Base-by-base conservation (phyloP, 2,797 vertebrate genomes). In the Periophthalmus magnuspinnatus region DNA sequence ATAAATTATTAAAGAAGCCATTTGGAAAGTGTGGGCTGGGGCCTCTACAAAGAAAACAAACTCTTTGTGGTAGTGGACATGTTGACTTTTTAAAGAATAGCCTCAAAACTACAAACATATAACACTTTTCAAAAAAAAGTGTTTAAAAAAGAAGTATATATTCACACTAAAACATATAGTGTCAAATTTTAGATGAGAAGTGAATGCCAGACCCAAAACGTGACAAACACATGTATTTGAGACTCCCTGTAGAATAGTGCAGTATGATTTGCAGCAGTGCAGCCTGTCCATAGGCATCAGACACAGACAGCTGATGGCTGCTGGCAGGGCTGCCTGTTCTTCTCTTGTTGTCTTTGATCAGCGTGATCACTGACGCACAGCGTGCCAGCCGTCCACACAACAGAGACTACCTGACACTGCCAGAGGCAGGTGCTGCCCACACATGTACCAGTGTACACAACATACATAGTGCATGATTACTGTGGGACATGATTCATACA, bases 341-440 rank as follows among this genome's bases (percentile, higher is more conserved):
- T 93, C 91, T 94, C 86, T 90, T 91, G 89, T 90, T 93, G 93
- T 85, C 93, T 94, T 93, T 95, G 94, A 95, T 95, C 92, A 92
- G 84, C 88, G 89, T 79, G 93, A 94, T 94, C 89, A 92, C 90
- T 91, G 91, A 92, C 85, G 83, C 78, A 84, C 71, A 71, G 75
- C 50, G 55, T 83, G 90, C 84, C 88, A 80, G 84, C 86, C 83
- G 86, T 76, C 72, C 77, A 77, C 76, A 77, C 67, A 67, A 60
- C 61, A 28, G 70, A 68, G 67, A 76, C 70, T 78, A 82, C 78
- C 82, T 84, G 84, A 84, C 75, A 81, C 59, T 54, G 48, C 70
- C 69, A 80, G 69, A 48, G 79, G 77, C 69, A 73, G 60, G 61
- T 14, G 54, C 63, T 17, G 17, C 68, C 47, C 61, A 54, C 55